Conservation (phyloP, 2,113 vertebrate species). For the Vidua macroura region DNA sequence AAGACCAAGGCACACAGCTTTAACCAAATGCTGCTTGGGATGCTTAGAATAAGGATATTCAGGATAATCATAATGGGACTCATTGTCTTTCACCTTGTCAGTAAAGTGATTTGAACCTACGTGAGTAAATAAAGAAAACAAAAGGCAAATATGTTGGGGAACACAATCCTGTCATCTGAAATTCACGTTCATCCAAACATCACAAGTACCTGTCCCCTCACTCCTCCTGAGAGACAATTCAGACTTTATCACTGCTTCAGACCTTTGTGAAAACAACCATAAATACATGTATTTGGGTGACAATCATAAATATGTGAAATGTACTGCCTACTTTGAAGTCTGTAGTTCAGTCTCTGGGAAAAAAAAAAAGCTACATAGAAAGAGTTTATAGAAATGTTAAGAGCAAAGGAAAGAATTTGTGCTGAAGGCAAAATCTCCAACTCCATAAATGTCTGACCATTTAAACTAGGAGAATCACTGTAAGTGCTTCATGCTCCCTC, state of each 20-base stretch:
- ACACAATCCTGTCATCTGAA: not conserved
- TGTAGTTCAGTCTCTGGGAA: not conserved
- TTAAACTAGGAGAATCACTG: not conserved
- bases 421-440: not conserved
- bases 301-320: slow-evolving; percentile 8
- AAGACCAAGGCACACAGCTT: not conserved
- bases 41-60: not conserved
- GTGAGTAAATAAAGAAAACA: not conserved
- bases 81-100: not conserved
- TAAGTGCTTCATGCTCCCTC: not conserved
- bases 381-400: not conserved
- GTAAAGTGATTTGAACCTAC: not conserved
- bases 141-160: not conserved
- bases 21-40: not conserved
- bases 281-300: slow-evolving; percentile 27
- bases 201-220: not conserved
- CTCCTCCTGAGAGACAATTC: not conserved
- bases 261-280: not conserved
- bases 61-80: not conserved
- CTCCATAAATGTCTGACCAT: not conserved
- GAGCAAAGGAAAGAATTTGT: not conserved
- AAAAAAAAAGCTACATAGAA: not conserved
- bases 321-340: slow-evolving; percentile 19
- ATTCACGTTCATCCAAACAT: not conserved
- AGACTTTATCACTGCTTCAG: not conserved